Evolutionary conservation across 2,797 vertebrate species (phyloP).

Genomic region (Anabas testudineus): DNA sequence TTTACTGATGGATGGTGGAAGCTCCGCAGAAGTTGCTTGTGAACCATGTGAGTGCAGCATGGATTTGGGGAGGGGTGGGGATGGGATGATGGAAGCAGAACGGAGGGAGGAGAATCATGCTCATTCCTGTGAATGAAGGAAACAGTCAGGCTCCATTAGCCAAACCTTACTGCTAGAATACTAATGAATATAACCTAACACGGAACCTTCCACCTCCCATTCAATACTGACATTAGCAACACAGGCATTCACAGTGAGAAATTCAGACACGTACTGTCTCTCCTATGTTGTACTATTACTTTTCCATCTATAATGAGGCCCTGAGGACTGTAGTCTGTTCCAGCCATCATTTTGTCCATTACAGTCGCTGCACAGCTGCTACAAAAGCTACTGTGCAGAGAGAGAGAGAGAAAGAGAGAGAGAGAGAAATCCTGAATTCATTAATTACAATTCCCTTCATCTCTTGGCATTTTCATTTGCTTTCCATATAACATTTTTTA

Average conservation of each 20-base stretch:
- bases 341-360: slow-evolving; percentile 53
- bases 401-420: no score
- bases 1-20: slow-evolving; percentile 59
- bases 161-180: slow-evolving; percentile 39
- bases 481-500: slow-evolving; percentile 29
- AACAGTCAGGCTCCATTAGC: slow-evolving; percentile 56
- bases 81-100: slow-evolving; percentile 44
- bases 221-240: slow-evolving; percentile 11
- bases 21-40: slow-evolving; percentile 50
- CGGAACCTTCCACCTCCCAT: slow-evolving; percentile 36
- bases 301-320: slow-evolving; percentile 47
- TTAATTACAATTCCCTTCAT: slow-evolving; percentile 45
- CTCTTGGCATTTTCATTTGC: slow-evolving; percentile 45
- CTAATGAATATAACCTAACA: slow-evolving; percentile 31
- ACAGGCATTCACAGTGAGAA: slow-evolving; percentile 20
- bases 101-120: slow-evolving; percentile 38
- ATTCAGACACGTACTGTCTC: slow-evolving; percentile 25
- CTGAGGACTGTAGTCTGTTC: slow-evolving; percentile 33
- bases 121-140: slow-evolving; percentile 63
- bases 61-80: slow-evolving; percentile 58
- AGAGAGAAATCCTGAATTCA: slow-evolving; percentile 44
- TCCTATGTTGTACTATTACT: slow-evolving; percentile 27
- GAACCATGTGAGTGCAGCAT: slow-evolving; percentile 40
- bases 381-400: slow-evolving; percentile 17
- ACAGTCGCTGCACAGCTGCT: slow-evolving; percentile 12